Evolutionary conservation across 2,113 vertebrate genomes (phyloP).

Genomic region (Stigmatopora nigra): DNA sequence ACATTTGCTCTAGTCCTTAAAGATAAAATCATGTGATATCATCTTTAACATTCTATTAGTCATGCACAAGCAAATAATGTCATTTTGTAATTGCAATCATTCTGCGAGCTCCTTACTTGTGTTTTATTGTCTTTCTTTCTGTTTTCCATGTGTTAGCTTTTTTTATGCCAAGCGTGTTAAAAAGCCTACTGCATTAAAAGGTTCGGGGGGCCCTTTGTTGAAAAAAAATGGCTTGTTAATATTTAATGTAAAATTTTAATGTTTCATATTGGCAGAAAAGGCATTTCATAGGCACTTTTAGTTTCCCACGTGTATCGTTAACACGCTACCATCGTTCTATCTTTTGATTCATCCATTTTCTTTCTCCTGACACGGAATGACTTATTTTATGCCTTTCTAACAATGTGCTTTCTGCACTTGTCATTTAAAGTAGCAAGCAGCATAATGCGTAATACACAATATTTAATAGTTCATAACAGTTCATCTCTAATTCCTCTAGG

Average conservation of each 20-base stretch:
- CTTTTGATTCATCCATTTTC: not conserved
- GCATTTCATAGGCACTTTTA: constrained; percentile 20
- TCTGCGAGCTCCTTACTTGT: not conserved
- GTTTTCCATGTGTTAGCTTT: not conserved
- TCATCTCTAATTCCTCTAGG: constrained; percentile 4
- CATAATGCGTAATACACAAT: not conserved
- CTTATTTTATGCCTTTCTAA: not conserved
- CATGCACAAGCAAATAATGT: not conserved
- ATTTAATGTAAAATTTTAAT: constrained; percentile 46
- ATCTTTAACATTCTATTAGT: not conserved
- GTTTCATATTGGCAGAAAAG: constrained; percentile 42
- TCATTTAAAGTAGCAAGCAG: constrained; percentile 2
- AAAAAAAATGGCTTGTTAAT: constrained; percentile 41
- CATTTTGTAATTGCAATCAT: not conserved
- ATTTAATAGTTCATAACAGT: not conserved
- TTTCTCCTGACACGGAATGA: constrained; percentile 8
- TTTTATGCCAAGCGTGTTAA: not conserved
- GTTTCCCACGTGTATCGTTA: constrained; percentile 15
- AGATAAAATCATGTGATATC: not conserved
- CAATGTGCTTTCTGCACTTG: constrained; percentile 7
- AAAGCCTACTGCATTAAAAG: not conserved
- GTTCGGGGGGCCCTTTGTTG: constrained; percentile 26
- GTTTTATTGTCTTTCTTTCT: not conserved
- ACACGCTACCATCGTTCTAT: not conserved
- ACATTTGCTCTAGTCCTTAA: not conserved